A percentile compares a stretch with the other conserved stretches of the same genome.
Conservation (phyloP, 2,888 invertebrate genomes). For the Hydriomena furcata region DNA sequence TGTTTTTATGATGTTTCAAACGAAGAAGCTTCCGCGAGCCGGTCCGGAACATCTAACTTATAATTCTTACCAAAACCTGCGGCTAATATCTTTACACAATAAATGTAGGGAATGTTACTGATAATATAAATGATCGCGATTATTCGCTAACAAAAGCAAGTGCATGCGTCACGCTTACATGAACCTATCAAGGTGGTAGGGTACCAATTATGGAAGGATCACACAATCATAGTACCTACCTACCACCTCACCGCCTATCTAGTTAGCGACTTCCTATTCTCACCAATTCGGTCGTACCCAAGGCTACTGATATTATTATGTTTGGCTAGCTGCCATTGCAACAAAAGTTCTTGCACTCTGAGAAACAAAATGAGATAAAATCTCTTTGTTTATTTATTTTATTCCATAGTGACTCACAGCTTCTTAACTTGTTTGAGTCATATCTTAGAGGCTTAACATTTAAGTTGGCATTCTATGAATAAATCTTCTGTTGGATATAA, state of each 20-base stretch:
- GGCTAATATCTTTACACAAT: not conserved
- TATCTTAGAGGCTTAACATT: not conserved
- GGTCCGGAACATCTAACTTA: not conserved
- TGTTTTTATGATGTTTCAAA: not conserved
- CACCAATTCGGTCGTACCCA: slow-evolving; percentile 35
- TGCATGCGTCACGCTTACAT: slow-evolving; percentile 44
- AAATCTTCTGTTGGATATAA: too few relatives aligned
- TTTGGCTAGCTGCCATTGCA: slow-evolving; percentile 62
- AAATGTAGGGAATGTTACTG: slow-evolving; percentile 41
- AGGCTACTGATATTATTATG: slow-evolving; percentile 46
- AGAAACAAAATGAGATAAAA: slow-evolving; percentile 42
- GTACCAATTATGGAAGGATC: slow-evolving; percentile 44
- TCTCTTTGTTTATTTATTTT: slow-evolving; percentile 49
- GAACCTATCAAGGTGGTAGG: slow-evolving; percentile 60
- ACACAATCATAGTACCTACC: slow-evolving; percentile 30
- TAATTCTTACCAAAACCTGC: not conserved
- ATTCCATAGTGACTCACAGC: slow-evolving; percentile 38
- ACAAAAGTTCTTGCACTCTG: slow-evolving; percentile 42
- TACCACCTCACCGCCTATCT: slow-evolving; percentile 4
- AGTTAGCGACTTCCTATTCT: slow-evolving; percentile 33
- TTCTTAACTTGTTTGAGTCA: slow-evolving; percentile 12
- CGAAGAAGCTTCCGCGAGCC: not conserved
- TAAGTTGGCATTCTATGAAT: not conserved
- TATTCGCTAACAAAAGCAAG: slow-evolving; percentile 36
- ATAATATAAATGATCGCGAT: slow-evolving; percentile 47